A percentile compares a stretch with the other conserved stretches of the same genome.
Conservation (phyloP, 53 echinoderm and acorn worm species). For the Echinarachnius parma region DNA sequence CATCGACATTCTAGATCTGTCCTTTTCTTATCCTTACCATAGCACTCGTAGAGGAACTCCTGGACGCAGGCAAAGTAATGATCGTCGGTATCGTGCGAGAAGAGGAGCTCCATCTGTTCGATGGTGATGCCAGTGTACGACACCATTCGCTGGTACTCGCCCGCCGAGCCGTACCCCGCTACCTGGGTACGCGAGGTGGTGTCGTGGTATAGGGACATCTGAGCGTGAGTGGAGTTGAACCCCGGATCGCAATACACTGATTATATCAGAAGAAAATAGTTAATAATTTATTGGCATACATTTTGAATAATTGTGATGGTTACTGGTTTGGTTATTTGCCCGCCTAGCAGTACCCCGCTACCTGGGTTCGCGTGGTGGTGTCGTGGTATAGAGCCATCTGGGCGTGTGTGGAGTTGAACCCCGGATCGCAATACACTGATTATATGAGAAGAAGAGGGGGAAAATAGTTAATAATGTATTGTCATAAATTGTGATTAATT, state of each 20-base stretch:
- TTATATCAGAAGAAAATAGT: not conserved
- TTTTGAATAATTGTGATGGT: too few species aligned
- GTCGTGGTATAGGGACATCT: conserved; percentile 44
- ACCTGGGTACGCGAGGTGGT: conserved; percentile 22
- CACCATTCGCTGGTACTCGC: conserved; percentile 41
- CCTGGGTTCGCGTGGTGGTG: too few species aligned
- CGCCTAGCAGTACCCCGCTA: too few species aligned
- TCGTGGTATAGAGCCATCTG: too few species aligned
- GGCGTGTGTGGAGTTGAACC: too few species aligned
- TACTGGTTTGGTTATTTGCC: too few species aligned
- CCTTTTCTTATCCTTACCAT: conserved; percentile 39
- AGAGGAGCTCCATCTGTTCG: conserved; percentile 24
- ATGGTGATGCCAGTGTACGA: conserved; percentile 41
- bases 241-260: conserved; percentile 26
- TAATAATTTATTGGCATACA: too few species aligned
- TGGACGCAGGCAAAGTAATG: conserved; percentile 26
- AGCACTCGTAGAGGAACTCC: conserved; percentile 34
- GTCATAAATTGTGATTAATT: too few species aligned
- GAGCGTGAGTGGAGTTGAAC: conserved; percentile 47
- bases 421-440: too few species aligned
- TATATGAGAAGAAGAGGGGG: too few species aligned
- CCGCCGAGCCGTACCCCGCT: conserved; percentile 19
- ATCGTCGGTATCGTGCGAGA: conserved; percentile 14
- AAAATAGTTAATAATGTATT: too few species aligned
- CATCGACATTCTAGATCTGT: too few species aligned